Conservation (phyloP, 2,113 vertebrate species). For the Corythoichthys haematopterus region DNA sequence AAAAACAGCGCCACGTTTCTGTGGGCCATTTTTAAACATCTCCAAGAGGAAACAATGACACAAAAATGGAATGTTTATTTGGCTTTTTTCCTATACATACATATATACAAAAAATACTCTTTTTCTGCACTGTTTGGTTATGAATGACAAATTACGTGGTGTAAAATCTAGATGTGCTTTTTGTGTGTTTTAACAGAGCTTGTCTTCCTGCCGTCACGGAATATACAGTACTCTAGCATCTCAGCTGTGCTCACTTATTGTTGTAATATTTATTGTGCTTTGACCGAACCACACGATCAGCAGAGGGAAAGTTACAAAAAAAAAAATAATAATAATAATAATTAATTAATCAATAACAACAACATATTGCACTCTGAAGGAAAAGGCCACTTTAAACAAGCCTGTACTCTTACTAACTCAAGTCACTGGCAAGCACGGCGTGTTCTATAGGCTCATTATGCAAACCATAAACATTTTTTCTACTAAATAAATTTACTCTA, state of each 20-base stretch:
- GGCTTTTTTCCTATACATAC: conserved; percentile 71
- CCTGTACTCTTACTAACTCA: conserved; percentile 62
- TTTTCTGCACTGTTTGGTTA: conserved; percentile 88
- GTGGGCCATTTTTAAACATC: conserved; percentile 77
- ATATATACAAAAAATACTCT: conserved; percentile 54
- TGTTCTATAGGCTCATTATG: conserved; percentile 68
- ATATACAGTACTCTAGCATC: conserved; percentile 80
- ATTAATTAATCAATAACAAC: conserved; percentile 37
- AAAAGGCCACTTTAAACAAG: conserved; percentile 66
- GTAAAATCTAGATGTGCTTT: conserved; percentile 83
- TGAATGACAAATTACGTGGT: conserved; percentile 84
- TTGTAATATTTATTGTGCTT: conserved; percentile 81
- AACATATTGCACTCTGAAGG: conserved; percentile 72
- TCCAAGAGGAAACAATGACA: conserved; percentile 42
- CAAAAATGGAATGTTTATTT: conserved; percentile 80
- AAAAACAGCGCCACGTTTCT: conserved; percentile 66
- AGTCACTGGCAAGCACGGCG: conserved; percentile 66
- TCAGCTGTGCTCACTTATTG: conserved; percentile 72
- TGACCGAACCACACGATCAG: conserved; percentile 76
- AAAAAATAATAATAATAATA: neutral
- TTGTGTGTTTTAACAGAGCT: conserved; percentile 87
- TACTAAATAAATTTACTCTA: conserved; percentile 48
- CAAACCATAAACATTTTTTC: conserved; percentile 60
- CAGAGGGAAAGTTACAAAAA: conserved; percentile 55
- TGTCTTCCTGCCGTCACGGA: conserved; percentile 89